Percentiles rank a stretch among this genome's conserved stretches.
Conservation (phyloP, 2,113 vertebrate species). For the Coturnix japonica region DNA sequence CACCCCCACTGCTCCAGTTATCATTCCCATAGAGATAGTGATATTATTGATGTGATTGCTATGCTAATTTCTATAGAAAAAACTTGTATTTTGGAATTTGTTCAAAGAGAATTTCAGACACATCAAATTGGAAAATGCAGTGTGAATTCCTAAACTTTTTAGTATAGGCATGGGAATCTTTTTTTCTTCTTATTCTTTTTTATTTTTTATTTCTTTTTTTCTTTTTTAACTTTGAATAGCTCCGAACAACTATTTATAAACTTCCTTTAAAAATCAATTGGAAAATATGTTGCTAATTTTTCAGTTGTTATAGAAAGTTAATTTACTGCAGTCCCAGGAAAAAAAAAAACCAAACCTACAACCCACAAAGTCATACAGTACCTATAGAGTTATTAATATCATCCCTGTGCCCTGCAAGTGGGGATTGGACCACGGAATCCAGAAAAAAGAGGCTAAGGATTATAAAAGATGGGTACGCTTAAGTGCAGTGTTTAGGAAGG, state of each 20-base stretch:
- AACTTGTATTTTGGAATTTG: conserved; percentile 88
- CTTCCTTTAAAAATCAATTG: conserved; percentile 30
- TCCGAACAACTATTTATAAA: conserved; percentile 48
- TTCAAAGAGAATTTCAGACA: conserved; percentile 90
- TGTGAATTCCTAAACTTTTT: conserved; percentile 87
- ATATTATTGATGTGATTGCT: conserved; percentile 94
- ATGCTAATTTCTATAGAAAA: conserved; percentile 91
- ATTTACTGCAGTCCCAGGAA: background rate
- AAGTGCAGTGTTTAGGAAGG: conserved; percentile 56
- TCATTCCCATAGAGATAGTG: conserved; percentile 94
- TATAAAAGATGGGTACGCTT: conserved; percentile 41
- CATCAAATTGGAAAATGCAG: conserved; percentile 85
- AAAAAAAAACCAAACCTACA: background rate
- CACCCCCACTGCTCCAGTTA: conserved; percentile 91
- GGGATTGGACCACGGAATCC: background rate
- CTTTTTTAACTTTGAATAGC: conserved; percentile 62
- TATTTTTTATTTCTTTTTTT: conserved; percentile 69
- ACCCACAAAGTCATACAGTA: background rate
- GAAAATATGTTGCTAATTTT: background rate
- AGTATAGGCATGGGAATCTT: conserved; percentile 82
- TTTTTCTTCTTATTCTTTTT: conserved; percentile 75
- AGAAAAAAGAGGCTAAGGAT: background rate
- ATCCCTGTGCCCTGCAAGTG: background rate
- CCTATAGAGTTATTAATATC: conserved; percentile 28
- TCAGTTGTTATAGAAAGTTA: conserved; percentile 15